Evolutionary conservation across 2,113 vertebrate species (phyloP).

Genomic region (Rhagologus leucostigma): DNA sequence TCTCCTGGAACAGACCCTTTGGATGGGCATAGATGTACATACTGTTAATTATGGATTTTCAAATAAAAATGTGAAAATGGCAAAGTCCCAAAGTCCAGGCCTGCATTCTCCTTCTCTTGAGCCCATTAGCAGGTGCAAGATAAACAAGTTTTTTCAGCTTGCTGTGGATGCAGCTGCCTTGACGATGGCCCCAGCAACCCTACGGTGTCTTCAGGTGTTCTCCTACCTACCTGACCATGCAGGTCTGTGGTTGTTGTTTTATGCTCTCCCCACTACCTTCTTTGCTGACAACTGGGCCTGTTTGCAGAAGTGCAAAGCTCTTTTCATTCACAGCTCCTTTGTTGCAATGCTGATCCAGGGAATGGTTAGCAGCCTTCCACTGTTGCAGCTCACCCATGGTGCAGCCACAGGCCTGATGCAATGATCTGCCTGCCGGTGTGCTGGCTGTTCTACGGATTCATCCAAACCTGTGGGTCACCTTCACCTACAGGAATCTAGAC

Average conservation of each 20-base stretch:
- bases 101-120: neutral
- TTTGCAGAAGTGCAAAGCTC: neutral
- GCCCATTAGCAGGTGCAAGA: neutral
- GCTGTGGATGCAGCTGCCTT: neutral
- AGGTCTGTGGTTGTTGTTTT: neutral
- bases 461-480: neutral
- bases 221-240: neutral
- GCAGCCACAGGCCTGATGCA: neutral
- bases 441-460: neutral
- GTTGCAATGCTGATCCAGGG: neutral
- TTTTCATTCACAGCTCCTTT: neutral
- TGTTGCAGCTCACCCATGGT: neutral
- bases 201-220: neutral
- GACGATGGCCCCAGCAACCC: neutral
- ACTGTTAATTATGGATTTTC: neutral
- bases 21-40: neutral
- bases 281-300: neutral
- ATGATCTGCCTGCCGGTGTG: neutral
- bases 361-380: neutral
- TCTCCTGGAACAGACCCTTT: neutral
- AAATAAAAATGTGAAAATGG: neutral
- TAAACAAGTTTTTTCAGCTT: neutral
- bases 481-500: neutral
- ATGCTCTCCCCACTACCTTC: neutral
- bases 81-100: neutral